Base-by-base conservation (phyloP, 2,888 invertebrate species). In the Toxonevra muliebris region DNA sequence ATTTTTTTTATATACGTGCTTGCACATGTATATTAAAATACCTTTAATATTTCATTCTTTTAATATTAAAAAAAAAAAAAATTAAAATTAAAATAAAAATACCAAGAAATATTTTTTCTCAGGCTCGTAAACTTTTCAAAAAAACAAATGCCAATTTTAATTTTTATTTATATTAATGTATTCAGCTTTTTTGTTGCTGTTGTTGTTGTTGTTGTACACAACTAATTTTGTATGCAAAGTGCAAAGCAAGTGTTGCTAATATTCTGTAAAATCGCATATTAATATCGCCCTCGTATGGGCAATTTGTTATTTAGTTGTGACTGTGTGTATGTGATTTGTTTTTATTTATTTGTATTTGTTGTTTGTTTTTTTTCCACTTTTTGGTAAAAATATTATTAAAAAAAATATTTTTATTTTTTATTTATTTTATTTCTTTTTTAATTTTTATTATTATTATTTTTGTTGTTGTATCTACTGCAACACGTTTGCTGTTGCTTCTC, bases 251-350 rank as follows among this genome's bases (percentile, higher is more conserved):
- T 77, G 76, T 77, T 76, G 78, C 79, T 82, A 82, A 82, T 80
- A 80, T 79, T 81, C 79, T 82, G 81, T 80, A 80, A 79, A 81
- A 81, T 80, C 76, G 80, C 80, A 79, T 78, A 82, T 82, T 80
- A 82, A 82, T 80, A 79, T 76, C 80, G 77, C 79, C 75, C 77
- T 73, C 70, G 70, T 77, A 75, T 77, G 72, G 74, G 71, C 73
- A 76, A 75, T 73, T 64, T 71, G 68, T 68, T 69, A 50, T 65
- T 60, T 55, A 48, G 41, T n/a, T n/a, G n/a, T n/a, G n/a, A n/a
- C n/a, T n/a, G 57, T 45, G 48, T 8, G n/a, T 20, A 59, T 59
- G 52, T 59, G 52, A 30, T 42, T 65, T 65, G 13, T 40, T 12
- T 41, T 7, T 12, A 15, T 42, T 5, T 41, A 8, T 58, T 11